Evolutionary conservation across 1,140 invertebrate species (phyloP).

Genomic region (Ridgeia piscesae): DNA sequence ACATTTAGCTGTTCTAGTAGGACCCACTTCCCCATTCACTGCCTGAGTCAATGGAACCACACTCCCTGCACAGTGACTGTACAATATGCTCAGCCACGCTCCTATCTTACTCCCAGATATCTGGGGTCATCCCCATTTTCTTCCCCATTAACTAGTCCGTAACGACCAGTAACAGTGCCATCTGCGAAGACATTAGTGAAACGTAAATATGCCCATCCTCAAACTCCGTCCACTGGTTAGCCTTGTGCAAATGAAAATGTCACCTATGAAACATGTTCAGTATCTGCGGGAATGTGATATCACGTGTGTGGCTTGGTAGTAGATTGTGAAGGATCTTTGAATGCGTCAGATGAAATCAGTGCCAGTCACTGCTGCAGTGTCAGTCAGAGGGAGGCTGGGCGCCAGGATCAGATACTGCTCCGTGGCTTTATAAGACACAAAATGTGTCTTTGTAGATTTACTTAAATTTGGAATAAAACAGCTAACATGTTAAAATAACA

Average conservation of each 20-base stretch:
- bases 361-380: background rate
- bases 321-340: background rate
- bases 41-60: background rate
- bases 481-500: too few relatives aligned
- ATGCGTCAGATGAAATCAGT: background rate
- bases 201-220: background rate
- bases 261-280: background rate
- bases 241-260: background rate
- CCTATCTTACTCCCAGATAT: background rate
- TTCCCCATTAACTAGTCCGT: background rate
- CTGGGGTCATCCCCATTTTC: background rate
- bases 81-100: background rate
- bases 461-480: too few relatives aligned
- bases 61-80: background rate
- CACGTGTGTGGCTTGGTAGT: background rate
- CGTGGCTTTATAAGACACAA: too few relatives aligned
- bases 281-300: background rate
- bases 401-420: too few relatives aligned
- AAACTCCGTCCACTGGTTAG: background rate
- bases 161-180: background rate
- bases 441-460: too few relatives aligned
- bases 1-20: background rate
- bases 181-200: background rate
- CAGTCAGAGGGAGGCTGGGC: background rate
- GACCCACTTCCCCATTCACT: background rate